These are phyloP conservation scores for Tachysurus fulvidraco DNA, from an alignment of 2,113 vertebrate genomes.

Conservation along the genomic window DNA sequence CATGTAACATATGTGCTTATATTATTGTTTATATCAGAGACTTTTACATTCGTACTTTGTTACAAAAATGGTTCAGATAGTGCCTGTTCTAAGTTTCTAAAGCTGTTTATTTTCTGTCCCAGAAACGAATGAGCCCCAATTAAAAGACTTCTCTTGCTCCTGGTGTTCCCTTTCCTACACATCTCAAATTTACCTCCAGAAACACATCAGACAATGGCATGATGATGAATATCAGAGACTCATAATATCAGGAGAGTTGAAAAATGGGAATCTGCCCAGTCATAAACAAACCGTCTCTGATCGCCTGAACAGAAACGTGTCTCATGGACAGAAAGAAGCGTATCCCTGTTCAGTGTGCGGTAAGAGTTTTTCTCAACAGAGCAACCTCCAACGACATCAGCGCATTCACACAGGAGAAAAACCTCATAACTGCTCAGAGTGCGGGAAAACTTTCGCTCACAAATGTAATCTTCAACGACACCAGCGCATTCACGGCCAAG, in stretches of 20 bases:
- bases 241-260: neutral
- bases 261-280: neutral
- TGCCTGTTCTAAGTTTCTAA: neutral
- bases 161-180: neutral
- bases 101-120: neutral
- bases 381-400: neutral
- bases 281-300: neutral
- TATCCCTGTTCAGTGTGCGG: neutral
- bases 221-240: neutral
- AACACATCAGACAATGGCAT: neutral
- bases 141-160: neutral
- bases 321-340: neutral
- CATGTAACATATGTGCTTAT: too few relatives aligned
- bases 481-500: neutral
- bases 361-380: conserved; percentile 9
- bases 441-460: neutral
- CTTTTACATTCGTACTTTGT: neutral
- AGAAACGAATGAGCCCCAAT: neutral
- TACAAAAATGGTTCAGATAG: neutral
- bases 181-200: neutral
- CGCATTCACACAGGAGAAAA: neutral
- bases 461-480: neutral
- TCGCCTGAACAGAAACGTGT: neutral
- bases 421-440: neutral
- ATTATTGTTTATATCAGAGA: neutral